Percentiles rank a stretch among this genome's conserved stretches.
Conservation (phyloP, 2,888 invertebrate genomes). For the Zonitis immaculata region DNA sequence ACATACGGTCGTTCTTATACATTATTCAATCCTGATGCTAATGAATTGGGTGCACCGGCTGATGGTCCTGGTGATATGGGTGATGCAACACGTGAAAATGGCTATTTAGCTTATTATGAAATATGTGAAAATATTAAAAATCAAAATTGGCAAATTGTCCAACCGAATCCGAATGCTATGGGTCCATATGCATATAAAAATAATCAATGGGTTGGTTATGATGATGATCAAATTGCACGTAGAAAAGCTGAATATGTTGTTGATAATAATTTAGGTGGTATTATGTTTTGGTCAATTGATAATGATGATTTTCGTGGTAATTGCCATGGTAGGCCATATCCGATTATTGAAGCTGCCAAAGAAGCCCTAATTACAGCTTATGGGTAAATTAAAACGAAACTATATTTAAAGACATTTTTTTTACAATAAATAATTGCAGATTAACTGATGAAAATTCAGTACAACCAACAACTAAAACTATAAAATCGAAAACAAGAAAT, state of each 20-base stretch:
- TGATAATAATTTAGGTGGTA: slow-evolving; percentile 80
- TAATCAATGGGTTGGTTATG: slow-evolving; percentile 93
- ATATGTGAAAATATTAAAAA: slow-evolving; percentile 78
- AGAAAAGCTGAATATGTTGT: slow-evolving; percentile 82
- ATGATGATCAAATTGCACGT: slow-evolving; percentile 77
- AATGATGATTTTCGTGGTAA: slow-evolving; percentile 92
- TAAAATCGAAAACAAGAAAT: slow-evolving; percentile 38
- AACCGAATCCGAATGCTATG: slow-evolving; percentile 76
- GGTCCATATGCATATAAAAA: slow-evolving; percentile 85
- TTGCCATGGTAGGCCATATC: slow-evolving; percentile 82
- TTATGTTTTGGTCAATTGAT: slow-evolving; percentile 92
- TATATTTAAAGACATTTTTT: background rate
- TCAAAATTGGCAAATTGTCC: slow-evolving; percentile 77
- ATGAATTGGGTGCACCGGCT: slow-evolving; percentile 80
- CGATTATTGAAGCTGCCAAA: slow-evolving; percentile 87
- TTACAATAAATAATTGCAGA: slow-evolving; percentile 26
- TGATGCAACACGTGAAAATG: slow-evolving; percentile 86
- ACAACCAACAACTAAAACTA: slow-evolving; percentile 40
- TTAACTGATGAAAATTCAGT: slow-evolving; percentile 44
- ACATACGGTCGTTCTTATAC: slow-evolving; percentile 90
- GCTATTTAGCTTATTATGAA: slow-evolving; percentile 92
- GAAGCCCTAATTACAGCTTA: slow-evolving; percentile 65
- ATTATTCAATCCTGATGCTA: slow-evolving; percentile 77
- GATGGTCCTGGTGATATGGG: slow-evolving; percentile 90
- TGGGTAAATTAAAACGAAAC: slow-evolving; percentile 51